Base-by-base conservation (phyloP, 2,797 vertebrate species). In the Microcaecilia unicolor region DNA sequence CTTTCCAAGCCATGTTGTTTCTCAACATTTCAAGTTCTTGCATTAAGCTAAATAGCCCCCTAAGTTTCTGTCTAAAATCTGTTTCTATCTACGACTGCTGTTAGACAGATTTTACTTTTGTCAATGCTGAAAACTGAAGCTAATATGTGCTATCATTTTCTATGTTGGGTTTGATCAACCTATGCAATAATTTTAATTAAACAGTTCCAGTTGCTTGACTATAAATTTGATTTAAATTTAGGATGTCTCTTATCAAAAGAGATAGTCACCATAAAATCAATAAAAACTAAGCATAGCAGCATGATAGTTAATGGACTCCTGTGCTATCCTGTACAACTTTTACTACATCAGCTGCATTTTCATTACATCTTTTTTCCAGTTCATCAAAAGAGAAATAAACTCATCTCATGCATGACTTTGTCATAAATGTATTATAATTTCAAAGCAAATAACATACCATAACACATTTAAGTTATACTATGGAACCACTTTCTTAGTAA, bases 221-320 rank as follows among this genome's bases (percentile, higher is more conserved):
- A 34, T 26, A 34, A 46, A 46, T 36, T 9, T 23, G 28, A 31
- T 47, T 29, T 18, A 48, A 51, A 38, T 38, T 40, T 27, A 34
- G 11, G 12, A 41, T 46, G 51, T 5, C 17, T 51, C 28, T 47
- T 17, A 29, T 39, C 12, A 27, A 28, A 40, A 16, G 8, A 44
- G 10, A 44, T 25, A 51, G 21, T 44, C 48, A 26, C 4, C 15
- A 10, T 28, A 8, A 39, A 18, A 38, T n/a, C 28, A 10, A 37
- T 16, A 15, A 13, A 31, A 47, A 23, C 46, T 36, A 13, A 20
- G 19, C 34, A 39, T 22, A 44, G 50, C 9, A 29, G 27, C 14
- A 33, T 47, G 3, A 7, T 24, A 36, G 14, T 34, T 50, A 25
- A 25, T n/a, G n/a, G n/a, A 14, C 20, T 35, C 11, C 23, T 48